phyloP scores from a whole-genome alignment of 2,113 vertebrate genomes.

The human region DNA sequence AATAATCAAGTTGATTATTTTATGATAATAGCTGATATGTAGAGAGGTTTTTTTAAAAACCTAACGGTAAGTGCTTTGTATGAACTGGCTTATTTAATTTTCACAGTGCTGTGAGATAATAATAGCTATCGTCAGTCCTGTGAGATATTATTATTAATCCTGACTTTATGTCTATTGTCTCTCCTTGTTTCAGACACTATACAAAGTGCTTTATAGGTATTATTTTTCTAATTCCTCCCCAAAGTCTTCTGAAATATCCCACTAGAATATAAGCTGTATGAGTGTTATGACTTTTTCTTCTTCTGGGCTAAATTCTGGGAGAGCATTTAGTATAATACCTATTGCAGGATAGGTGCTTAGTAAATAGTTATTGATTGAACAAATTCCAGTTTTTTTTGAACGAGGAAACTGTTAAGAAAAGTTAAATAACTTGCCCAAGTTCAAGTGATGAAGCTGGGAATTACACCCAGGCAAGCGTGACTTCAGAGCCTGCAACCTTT shows the following conservation, averaged over 20 bases:
- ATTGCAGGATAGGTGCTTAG: neutral
- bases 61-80: slow-evolving; percentile 16
- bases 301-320: neutral
- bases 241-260: neutral
- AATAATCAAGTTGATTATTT: slow-evolving; percentile 56
- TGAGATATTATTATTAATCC: neutral
- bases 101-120: slow-evolving; percentile 13
- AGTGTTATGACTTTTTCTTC: neutral
- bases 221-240: neutral
- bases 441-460: neutral
- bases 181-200: neutral
- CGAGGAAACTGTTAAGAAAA: neutral
- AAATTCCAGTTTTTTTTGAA: neutral
- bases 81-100: slow-evolving; percentile 39
- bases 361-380: neutral
- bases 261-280: neutral
- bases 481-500: neutral
- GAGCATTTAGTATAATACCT: neutral
- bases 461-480: neutral
- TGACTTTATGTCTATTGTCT: neutral
- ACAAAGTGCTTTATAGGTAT: neutral
- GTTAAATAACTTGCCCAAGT: neutral
- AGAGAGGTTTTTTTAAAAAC: neutral
- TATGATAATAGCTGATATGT: slow-evolving; percentile 18
- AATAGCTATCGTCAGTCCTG: neutral